A percentile compares a stretch with the other conserved stretches of the same genome.
These are phyloP conservation scores for Pangasius larnaudii DNA, from an alignment of 2,797 vertebrate genomes.

Conservation along the genomic window DNA sequence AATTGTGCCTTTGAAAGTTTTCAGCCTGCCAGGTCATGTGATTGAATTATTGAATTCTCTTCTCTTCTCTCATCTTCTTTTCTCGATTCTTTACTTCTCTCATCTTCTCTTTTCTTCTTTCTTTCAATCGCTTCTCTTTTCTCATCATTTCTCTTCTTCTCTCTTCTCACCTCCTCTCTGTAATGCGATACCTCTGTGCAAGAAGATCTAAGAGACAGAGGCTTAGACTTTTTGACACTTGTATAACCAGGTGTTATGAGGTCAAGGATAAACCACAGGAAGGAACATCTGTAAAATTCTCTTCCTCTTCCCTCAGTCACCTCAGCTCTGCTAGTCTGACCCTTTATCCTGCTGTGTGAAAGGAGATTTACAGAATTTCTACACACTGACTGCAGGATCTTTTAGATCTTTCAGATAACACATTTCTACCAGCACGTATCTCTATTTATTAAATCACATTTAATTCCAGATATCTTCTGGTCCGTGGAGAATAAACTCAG, in stretches of 20 bases:
- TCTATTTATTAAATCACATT: not conserved
- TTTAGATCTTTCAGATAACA: not conserved
- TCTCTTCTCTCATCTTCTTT: not conserved
- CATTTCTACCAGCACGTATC: not conserved
- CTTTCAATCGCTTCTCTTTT: no score
- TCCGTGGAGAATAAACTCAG: not conserved
- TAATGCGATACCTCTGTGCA: not conserved
- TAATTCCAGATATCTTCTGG: not conserved
- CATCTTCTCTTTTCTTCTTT: no score
- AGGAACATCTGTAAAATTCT: not conserved
- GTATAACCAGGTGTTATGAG: not conserved
- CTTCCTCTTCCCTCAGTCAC: not conserved
- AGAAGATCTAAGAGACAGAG: slow-evolving; percentile 19
- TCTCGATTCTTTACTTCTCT: not conserved
- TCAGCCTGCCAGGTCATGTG: not conserved
- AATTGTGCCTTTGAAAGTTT: not conserved
- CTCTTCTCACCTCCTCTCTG: not conserved
- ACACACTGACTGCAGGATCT: not conserved
- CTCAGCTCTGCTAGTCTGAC: slow-evolving; percentile 4
- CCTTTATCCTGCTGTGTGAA: slow-evolving; percentile 10
- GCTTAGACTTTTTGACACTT: not conserved
- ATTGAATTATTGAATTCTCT: not conserved
- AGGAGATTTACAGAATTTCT: not conserved
- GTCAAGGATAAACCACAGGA: slow-evolving; percentile 10
- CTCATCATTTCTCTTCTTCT: not conserved